Base-by-base conservation (phyloP, 2,888 invertebrate genomes). In the Sclerodermus sp. region DNA sequence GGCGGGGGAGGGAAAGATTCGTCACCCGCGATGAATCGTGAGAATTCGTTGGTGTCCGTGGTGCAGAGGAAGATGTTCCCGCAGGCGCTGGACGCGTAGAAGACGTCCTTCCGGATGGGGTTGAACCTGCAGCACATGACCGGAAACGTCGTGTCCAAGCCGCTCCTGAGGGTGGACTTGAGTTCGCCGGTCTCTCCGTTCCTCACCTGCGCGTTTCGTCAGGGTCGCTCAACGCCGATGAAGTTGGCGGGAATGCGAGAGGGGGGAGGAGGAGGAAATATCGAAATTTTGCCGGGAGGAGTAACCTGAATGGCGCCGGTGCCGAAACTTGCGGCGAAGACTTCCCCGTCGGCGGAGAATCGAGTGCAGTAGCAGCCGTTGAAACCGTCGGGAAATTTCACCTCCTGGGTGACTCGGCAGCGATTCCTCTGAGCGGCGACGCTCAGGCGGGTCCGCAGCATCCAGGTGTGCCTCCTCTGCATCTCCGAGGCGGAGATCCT, bases 241-340 rank as follows among this genome's bases (percentile, higher is more conserved):
- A n/a, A n/a, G n/a, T n/a, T n/a, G n/a, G n/a, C n/a, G n/a, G n/a
- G n/a, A n/a, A n/a, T n/a, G n/a, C n/a, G n/a, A n/a, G n/a, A n/a
- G n/a, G n/a, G n/a, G n/a, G n/a, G n/a, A 23, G 4, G 23, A 23
- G 8, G 23, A 23, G 23, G 23, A 43, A 53, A 40, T 48, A 44
- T 44, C 47, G 23, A 48, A 29, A 37, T 49, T 50, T 50, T 37
- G 9, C 18, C 29, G n/a, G n/a, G n/a, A n/a, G n/a, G n/a, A n/a
- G 34, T 8, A 34, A 83, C 84, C 80, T 84, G 82, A 61, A 84
- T 80, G 43, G 79, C 65, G n/a, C 84, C 84, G 38, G 79, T 74
- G 13, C 83, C 81, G 66, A 81, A 82, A 5, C 81, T 80, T n/a
- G 79, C 74, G 14, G 81, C 76, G 45, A 85, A 55, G 36, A 60